Evolutionary conservation across 2,888 invertebrate genomes (phyloP).

Genomic region (Papilio protenor): DNA sequence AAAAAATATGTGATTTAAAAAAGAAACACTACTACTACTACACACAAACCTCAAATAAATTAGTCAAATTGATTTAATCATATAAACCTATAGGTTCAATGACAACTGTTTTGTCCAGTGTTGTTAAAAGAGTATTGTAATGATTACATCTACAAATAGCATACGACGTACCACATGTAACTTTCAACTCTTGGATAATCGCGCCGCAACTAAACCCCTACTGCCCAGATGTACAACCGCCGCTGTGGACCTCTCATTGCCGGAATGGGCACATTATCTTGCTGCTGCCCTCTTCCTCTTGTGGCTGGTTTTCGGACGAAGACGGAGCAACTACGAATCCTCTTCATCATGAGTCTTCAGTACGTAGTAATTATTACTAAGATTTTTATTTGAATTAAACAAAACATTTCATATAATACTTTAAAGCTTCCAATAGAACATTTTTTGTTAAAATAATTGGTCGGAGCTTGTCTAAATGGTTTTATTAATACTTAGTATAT

Average conservation of each 20-base stretch:
- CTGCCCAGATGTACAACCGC: conserved; percentile 77
- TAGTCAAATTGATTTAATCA: too few species aligned
- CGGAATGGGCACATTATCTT: conserved; percentile 79
- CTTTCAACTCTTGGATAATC: conserved; percentile 40
- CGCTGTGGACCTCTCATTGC: conserved; percentile 76
- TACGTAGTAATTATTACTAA: conserved; percentile 56
- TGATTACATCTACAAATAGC: conserved; percentile 22
- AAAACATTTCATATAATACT: too few species aligned
- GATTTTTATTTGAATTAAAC: too few species aligned
- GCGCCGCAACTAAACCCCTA: conserved; percentile 48
- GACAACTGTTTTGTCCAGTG: background rate
- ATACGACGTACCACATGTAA: conserved; percentile 62
- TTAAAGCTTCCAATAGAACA: too few species aligned
- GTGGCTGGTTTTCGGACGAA: conserved; percentile 72
- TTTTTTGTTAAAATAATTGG: too few species aligned
- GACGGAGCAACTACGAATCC: conserved; percentile 67
- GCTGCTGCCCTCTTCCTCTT: conserved; percentile 74
- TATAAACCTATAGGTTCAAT: background rate
- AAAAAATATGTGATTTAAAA: too few species aligned
- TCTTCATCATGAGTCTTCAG: conserved; percentile 64
- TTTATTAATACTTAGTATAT: too few species aligned
- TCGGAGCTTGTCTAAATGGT: too few species aligned
- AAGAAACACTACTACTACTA: too few species aligned
- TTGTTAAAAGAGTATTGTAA: conserved; percentile 4
- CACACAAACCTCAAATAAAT: too few species aligned